Evolutionary conservation across 92 coral and sea anemone genomes (phyloP), one percentile per base, ranked within the genome.

Genomic region (Porites rus): DNA sequence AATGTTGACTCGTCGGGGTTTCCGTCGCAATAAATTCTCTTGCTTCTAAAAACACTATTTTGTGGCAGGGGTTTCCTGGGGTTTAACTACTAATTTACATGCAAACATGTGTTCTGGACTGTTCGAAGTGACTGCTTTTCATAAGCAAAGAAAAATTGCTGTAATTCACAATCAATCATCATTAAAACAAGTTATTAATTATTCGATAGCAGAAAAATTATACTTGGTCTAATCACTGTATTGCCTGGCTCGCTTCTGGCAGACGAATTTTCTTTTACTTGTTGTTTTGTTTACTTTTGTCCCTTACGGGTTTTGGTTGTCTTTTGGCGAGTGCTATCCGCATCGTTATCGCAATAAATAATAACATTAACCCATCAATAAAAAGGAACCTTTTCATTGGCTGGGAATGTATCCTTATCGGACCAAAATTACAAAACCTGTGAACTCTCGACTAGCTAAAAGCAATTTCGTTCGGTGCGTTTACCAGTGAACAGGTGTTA

Each of bases 221-320:
- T 19, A 54, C 21, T 66, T 65, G 67, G 19, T 21, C 61, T 65
- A 78, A 50, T 64, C 52, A 53, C 3, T 51, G 16, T 24, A 13
- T 69, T 56, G 20, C 65, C 19, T 12, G 10, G 43, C 69, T 58
- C 9, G 19, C 70, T 56, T 59, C 62, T 13, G 8, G 17, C 46
- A 69, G 10, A 7, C 19, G 69, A 56, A 54, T 81, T 72, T 16
- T 19, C 28, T 70, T 69, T 28, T 69, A 53, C 62, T 52, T 66
- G 52, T 65, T 69, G 22, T 69, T 38, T 70, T 81, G 86, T 81
- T 81, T 70, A 81, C 7, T 60, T 58, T 70, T 74, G 68, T 7
- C 67, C 19, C 54, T 70, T 77, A 69, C 86, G 53, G 86, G 59
- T 81, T 69, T 25, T 69, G 56, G 69, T 43, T 69, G 86, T 81